Evolutionary conservation across 2,113 vertebrate genomes (phyloP), one percentile per base, ranked within the genome.

Genomic region (Pluvialis apricaria): DNA sequence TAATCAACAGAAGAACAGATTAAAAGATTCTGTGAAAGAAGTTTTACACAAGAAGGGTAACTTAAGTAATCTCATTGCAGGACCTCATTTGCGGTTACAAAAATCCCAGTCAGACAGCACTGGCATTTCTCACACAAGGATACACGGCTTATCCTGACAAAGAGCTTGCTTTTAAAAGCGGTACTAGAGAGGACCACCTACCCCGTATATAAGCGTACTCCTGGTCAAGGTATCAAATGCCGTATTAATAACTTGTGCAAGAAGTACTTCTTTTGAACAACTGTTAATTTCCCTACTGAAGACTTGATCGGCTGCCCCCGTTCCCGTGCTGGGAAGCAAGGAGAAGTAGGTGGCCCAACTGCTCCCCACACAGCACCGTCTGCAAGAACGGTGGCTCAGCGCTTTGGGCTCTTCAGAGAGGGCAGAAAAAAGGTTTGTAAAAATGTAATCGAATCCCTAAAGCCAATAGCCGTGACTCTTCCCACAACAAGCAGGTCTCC

Each of bases 201-300:
- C 52, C n/a, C 58, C 32, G 4, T 4, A 8, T 1, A 4, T 18
- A 15, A 44, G 20, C 1, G 0, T 24, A 9, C 20, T 57, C 13
- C 38, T 11, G 31, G n/a, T 24, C 52, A 13, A 42, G 42, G 16
- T 5, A 9, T 17, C 7, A n/a, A 51, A 9, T 0, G 5, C 52
- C 55, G 3, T 7, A 13, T 38, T 34, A 34, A 69, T 69, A 38
- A 7, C 29, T 4, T 45, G 49, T 29, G 13, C 60, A 76, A 51
- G 34, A 36, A 38, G 13, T 1, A 0, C 28, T 22, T 15, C 10
- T 8, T 60, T 32, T 21, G 70, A 49, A 22, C 16, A 31, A 12
- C 1, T 9, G 2, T 4, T 78, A 8, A 42, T 31, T 38, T 10
- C 66, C 75, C 76, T 11, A 2, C 8, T 14, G 5, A 60, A 55